phyloP scores from a whole-genome alignment of 92 coral and sea anemone species.

The Parazoanthus darwini region DNA sequence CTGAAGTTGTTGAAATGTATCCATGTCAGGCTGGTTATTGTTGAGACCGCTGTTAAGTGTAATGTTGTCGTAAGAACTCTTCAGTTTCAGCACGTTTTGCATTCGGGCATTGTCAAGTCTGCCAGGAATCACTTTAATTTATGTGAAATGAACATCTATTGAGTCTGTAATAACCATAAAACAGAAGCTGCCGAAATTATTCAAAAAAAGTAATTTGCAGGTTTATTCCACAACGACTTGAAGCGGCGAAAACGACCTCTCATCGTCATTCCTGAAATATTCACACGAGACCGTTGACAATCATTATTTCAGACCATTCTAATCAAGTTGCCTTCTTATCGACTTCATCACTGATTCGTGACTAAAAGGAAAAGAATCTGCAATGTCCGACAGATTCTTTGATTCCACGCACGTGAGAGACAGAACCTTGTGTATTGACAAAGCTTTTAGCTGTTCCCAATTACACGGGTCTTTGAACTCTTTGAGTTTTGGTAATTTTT shows the following conservation, averaged over 20 bases:
- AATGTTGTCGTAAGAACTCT: slow-evolving; percentile 12
- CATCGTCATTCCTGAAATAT: slow-evolving; percentile 20
- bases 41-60: slow-evolving; percentile 1
- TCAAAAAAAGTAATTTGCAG: not conserved
- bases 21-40: slow-evolving; percentile 32
- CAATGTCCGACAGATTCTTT: not conserved
- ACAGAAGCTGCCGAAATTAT: slow-evolving; percentile 4
- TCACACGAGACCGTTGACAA: not conserved
- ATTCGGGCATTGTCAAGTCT: slow-evolving; percentile 3
- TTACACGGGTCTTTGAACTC: slow-evolving; percentile 32
- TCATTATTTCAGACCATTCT: slow-evolving; percentile 1
- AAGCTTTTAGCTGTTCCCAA: slow-evolving; percentile 24
- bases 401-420: slow-evolving; percentile 29
- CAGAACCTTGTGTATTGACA: not conserved
- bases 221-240: not conserved
- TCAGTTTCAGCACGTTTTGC: slow-evolving; percentile 27
- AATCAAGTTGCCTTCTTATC: slow-evolving; percentile 15
- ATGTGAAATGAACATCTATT: not conserved
- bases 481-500: not conserved
- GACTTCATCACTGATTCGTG: slow-evolving; percentile 33
- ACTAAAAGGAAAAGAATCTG: slow-evolving; percentile 5
- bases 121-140: not conserved
- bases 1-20: slow-evolving; percentile 42
- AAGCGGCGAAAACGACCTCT: not conserved
- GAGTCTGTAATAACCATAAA: not conserved